These are phyloP conservation scores for Gambelia wislizenii DNA, from an alignment of 2,797 vertebrate species.

Conservation along the genomic window DNA sequence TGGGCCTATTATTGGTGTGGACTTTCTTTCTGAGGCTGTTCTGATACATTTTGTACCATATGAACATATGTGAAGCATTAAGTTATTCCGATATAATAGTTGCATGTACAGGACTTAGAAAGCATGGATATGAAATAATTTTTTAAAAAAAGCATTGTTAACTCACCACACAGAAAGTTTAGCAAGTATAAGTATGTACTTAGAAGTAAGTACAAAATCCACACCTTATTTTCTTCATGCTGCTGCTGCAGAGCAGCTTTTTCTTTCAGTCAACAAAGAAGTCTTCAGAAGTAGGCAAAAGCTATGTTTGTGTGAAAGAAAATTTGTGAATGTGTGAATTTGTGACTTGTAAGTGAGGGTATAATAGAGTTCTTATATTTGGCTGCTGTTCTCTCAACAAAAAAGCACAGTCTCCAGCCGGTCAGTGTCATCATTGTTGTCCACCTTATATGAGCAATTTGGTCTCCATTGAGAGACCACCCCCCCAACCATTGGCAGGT, in stretches of 20 bases:
- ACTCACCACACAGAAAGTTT: not conserved
- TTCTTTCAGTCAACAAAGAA: constrained; percentile 39
- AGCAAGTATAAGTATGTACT: not conserved
- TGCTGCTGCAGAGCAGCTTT: not conserved
- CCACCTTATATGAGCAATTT: constrained; percentile 69
- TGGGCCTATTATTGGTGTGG: not conserved
- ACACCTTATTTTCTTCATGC: constrained; percentile 10
- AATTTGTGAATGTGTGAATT: too few relatives aligned
- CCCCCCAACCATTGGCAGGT: constrained; percentile 61
- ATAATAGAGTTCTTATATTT: constrained; percentile 76
- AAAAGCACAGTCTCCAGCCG: constrained; percentile 74
- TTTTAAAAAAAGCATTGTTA: not conserved
- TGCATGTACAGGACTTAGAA: constrained; percentile 12
- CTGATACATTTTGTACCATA: not conserved
- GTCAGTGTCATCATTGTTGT: constrained; percentile 73
- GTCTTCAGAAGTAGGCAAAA: constrained; percentile 56
- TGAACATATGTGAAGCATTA: not conserved
- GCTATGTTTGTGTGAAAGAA: constrained; percentile 71
- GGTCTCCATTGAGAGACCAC: constrained; percentile 69
- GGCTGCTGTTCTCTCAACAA: constrained; percentile 64
- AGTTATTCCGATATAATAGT: not conserved
- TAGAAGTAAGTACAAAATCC: constrained; percentile 1
- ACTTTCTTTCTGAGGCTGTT: not conserved
- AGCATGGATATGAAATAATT: not conserved
- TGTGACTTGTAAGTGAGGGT: constrained; percentile 62